Evolutionary conservation across 2,113 vertebrate genomes (phyloP).

Genomic region (Smithornis capensis): DNA sequence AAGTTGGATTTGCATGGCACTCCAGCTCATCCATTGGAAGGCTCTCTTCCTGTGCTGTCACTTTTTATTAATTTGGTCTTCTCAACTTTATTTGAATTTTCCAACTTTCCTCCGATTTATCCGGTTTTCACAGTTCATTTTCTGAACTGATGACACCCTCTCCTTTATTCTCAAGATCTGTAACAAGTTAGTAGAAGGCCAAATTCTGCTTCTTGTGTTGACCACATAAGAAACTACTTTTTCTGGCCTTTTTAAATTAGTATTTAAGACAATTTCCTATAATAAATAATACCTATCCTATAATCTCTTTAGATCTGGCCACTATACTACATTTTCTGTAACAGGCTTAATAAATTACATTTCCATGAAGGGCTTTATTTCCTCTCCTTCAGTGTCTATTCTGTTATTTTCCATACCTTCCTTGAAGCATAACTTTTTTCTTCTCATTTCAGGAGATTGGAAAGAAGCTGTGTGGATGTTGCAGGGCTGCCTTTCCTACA

Average conservation of each 20-base stretch:
- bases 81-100: not conserved
- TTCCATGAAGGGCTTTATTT: not conserved
- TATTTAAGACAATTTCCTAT: not conserved
- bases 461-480: not conserved
- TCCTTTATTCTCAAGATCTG: not conserved
- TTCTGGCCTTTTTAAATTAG: not conserved
- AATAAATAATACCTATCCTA: not conserved
- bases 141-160: not conserved
- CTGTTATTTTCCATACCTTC: not conserved
- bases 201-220: not conserved
- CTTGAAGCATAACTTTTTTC: not conserved
- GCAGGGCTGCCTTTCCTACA: not conserved
- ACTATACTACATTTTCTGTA: not conserved
- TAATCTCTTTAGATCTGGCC: not conserved
- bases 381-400: not conserved
- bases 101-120: not conserved
- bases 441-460: not conserved
- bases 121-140: not conserved
- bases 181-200: not conserved
- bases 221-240: not conserved
- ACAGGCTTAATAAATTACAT: not conserved
- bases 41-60: not conserved
- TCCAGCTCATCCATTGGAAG: not conserved
- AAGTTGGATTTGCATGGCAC: not conserved
- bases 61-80: not conserved